phyloP scores from a whole-genome alignment of 2,888 invertebrate genomes.

The Macrosoma leucophasiata region DNA sequence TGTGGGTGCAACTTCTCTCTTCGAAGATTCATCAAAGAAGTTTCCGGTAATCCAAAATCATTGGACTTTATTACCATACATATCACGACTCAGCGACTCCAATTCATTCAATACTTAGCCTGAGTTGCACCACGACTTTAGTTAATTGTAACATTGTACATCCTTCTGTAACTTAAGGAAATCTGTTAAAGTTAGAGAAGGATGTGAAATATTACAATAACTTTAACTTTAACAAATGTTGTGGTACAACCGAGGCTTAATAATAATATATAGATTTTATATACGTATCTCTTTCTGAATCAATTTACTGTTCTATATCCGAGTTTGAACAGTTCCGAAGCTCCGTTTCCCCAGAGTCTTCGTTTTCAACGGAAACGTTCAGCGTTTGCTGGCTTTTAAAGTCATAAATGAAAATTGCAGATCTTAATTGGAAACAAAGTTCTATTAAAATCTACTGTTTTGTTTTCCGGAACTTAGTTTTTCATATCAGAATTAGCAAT shows the following conservation, averaged over 20 bases:
- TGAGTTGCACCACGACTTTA: too few species aligned
- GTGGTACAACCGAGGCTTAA: too few species aligned
- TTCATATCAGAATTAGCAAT: too few species aligned
- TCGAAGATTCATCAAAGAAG: too few species aligned
- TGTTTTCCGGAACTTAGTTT: conserved; percentile 11
- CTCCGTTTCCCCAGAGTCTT: conserved; percentile 49
- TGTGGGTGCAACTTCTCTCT: too few species aligned
- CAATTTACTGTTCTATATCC: conserved; percentile 36
- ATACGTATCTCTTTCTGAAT: conserved; percentile 25
- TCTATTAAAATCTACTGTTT: conserved; percentile 20
- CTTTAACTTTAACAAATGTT: not conserved
- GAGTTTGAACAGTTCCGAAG: conserved; percentile 31
- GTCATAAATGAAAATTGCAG: conserved; percentile 55
- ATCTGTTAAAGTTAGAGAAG: not conserved
- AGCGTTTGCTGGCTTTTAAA: conserved; percentile 44
- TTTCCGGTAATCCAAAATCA: too few species aligned
- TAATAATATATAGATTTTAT: too few species aligned
- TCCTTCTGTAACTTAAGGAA: too few species aligned
- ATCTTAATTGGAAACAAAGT: conserved; percentile 27
- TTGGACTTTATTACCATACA: too few species aligned
- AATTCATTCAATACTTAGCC: too few species aligned
- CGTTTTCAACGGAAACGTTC: conserved; percentile 53
- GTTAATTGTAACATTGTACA: too few species aligned
- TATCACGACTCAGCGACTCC: too few species aligned
- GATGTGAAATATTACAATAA: not conserved